Evolutionary conservation across 2,888 invertebrate genomes (phyloP).

Genomic region (Hyalella azteca): DNA sequence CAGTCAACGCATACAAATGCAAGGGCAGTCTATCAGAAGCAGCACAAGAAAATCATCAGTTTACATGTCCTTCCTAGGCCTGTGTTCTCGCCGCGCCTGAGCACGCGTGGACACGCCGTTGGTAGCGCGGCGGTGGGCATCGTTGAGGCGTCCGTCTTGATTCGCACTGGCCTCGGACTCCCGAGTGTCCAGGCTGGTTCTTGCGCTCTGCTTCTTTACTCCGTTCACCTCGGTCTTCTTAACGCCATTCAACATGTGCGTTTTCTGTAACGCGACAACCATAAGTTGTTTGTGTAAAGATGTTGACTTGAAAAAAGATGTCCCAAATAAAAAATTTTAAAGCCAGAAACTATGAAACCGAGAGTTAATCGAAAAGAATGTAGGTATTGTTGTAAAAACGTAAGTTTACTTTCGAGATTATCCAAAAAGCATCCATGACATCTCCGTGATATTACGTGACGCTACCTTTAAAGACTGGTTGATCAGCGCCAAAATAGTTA

Average conservation of each 20-base stretch:
- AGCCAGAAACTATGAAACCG: background rate
- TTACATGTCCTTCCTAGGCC: conserved; percentile 35
- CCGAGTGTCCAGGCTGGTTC: background rate
- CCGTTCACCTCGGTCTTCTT: background rate
- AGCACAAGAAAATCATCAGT: too few relatives aligned
- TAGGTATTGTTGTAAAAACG: background rate
- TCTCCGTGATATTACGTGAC: too few relatives aligned
- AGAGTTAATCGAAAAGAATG: background rate
- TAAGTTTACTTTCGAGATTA: background rate
- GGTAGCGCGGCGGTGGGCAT: background rate
- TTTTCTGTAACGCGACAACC: background rate
- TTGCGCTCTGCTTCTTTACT: background rate
- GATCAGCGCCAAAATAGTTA: too few relatives aligned
- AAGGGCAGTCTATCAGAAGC: too few relatives aligned
- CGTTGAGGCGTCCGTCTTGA: background rate
- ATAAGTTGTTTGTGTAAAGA: background rate
- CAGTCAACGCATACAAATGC: too few relatives aligned
- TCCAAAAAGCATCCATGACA: too few relatives aligned
- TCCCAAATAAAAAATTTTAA: background rate
- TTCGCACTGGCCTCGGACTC: background rate
- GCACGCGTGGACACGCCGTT: background rate
- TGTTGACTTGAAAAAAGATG: background rate
- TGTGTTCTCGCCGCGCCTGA: background rate
- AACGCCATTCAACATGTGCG: background rate
- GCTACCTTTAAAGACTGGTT: too few relatives aligned